phyloP scores from a whole-genome alignment of 2,113 vertebrate species.

The Microcebus jonahi region DNA sequence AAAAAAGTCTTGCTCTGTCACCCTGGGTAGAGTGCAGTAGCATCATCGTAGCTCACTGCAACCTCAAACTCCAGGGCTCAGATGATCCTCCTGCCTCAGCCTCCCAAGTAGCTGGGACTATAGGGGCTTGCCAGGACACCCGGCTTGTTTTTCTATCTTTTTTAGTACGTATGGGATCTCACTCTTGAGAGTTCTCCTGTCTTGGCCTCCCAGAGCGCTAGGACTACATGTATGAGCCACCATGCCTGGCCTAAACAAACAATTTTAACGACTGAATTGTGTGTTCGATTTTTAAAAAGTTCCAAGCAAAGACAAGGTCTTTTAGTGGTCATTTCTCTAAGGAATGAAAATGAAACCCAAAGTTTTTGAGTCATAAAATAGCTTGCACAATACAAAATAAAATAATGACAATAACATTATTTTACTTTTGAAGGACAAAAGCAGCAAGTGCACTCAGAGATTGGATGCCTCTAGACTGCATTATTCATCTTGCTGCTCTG shows the following conservation, averaged over 20 bases:
- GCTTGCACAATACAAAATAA: neutral
- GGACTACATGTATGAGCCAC: no score
- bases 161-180: neutral
- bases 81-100: neutral
- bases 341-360: neutral
- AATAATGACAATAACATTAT: neutral
- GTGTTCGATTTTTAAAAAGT: neutral
- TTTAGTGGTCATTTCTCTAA: conserved; percentile 28
- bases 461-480: neutral
- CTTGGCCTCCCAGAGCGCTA: no score
- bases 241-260: neutral
- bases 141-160: neutral
- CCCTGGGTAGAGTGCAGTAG: neutral
- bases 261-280: neutral
- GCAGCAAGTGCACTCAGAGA: neutral
- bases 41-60: neutral
- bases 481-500: neutral
- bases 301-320: conserved; percentile 12
- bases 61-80: neutral
- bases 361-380: conserved; percentile 18
- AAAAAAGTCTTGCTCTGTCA: neutral
- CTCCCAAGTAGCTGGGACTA: neutral
- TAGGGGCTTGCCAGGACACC: neutral
- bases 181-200: neutral
- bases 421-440: conserved; percentile 42